Conservation (phyloP, 2,888 invertebrate genomes). For the Melangyna quadrimaculata region DNA sequence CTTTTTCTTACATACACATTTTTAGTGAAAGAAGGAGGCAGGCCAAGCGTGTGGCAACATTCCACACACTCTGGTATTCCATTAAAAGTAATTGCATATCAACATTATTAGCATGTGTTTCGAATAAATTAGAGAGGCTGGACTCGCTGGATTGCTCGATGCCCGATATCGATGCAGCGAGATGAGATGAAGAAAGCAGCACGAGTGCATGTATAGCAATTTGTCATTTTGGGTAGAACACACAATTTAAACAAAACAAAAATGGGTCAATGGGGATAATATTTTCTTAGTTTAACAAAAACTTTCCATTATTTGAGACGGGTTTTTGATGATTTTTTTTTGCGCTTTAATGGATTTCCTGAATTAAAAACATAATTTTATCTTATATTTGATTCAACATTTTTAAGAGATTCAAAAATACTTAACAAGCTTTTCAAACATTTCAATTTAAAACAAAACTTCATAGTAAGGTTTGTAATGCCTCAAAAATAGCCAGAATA, state of each 20-base stretch:
- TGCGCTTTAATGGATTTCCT: background rate
- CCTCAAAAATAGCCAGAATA: too few species aligned
- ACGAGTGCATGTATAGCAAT: slow-evolving; percentile 19
- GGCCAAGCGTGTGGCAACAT: slow-evolving; percentile 59
- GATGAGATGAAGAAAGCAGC: slow-evolving; percentile 49
- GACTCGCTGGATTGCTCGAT: background rate
- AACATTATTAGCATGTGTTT: slow-evolving; percentile 50
- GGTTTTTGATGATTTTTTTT: background rate
- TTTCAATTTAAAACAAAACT: too few species aligned
- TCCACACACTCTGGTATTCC: slow-evolving; percentile 58
- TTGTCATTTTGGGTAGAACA: slow-evolving; percentile 23
- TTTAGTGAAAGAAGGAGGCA: slow-evolving; percentile 12
- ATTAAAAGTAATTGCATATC: slow-evolving; percentile 65
- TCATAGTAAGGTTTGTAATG: too few species aligned
- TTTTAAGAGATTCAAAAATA: too few species aligned
- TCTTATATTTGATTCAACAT: too few species aligned
- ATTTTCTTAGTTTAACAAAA: background rate
- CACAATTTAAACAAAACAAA: background rate
- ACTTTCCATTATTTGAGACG: slow-evolving; percentile 43
- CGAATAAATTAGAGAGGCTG: slow-evolving; percentile 55
- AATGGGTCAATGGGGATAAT: slow-evolving; percentile 49
- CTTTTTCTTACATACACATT: background rate
- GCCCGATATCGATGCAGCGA: too few species aligned
- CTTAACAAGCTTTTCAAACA: too few species aligned
- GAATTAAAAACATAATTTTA: background rate